These are phyloP conservation scores for Pelecanus crispus DNA, from an alignment of 2,113 vertebrate species.

Conservation along the genomic window DNA sequence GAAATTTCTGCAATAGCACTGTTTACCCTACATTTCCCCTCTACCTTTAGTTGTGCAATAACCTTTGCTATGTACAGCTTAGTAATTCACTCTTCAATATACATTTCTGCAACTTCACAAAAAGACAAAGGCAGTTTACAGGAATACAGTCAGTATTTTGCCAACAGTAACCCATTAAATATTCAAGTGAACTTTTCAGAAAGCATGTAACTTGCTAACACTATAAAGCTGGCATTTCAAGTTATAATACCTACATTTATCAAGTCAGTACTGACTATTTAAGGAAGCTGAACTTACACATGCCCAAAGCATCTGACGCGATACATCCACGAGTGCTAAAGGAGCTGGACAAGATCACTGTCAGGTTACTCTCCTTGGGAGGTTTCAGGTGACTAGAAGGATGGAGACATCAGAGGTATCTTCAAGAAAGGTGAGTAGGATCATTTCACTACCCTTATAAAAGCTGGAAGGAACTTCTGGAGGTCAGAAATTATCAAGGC, in stretches of 20 bases:
- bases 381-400: neutral
- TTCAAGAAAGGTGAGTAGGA: neutral
- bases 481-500: neutral
- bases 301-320: accelerated
- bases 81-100: neutral
- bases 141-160: neutral
- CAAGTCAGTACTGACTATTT: neutral
- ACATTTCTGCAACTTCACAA: neutral
- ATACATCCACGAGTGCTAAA: neutral
- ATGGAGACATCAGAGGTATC: neutral
- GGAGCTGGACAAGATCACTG: neutral
- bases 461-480: neutral
- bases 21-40: neutral
- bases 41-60: neutral
- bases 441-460: neutral
- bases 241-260: neutral
- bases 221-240: neutral
- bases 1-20: neutral
- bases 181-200: neutral
- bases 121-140: neutral
- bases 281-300: neutral
- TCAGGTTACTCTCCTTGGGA: neutral
- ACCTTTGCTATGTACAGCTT: neutral
- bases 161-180: neutral
- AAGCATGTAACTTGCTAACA: neutral